phyloP scores from a whole-genome alignment of 2,797 vertebrate genomes.

The Mormyrus hasselquistii region DNA sequence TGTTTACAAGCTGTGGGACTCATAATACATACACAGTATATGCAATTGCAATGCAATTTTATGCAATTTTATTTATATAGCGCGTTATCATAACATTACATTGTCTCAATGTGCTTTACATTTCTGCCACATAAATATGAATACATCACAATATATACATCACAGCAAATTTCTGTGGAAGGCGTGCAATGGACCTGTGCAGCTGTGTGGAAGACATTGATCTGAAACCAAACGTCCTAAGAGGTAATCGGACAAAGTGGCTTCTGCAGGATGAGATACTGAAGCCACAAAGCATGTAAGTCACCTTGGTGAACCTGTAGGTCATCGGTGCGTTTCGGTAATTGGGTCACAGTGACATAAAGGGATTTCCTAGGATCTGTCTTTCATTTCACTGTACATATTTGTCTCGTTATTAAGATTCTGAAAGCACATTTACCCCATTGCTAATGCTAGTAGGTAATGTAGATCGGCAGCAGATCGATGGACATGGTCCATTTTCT shows the following conservation, averaged over 20 bases:
- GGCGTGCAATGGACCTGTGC: neutral
- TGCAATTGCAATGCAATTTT: no score
- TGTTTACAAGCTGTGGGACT: neutral
- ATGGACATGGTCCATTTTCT: neutral
- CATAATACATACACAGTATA: neutral
- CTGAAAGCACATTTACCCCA: neutral
- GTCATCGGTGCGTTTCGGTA: neutral
- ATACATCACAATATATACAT: neutral
- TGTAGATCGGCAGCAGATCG: neutral
- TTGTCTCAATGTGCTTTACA: no score
- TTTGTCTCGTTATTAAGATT: neutral
- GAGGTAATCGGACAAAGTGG: neutral
- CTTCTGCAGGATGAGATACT: neutral
- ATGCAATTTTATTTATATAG: no score
- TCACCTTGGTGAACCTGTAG: neutral
- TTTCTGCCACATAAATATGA: no score
- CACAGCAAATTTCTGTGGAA: neutral
- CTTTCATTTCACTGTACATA: neutral
- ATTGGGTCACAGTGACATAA: neutral
- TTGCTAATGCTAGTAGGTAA: neutral
- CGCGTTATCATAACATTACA: no score
- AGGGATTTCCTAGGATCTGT: neutral
- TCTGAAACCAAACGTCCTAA: neutral
- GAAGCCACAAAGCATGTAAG: neutral
- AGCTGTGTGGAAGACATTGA: neutral